Conservation (phyloP, 2,888 invertebrate species). For the Ichneumoninae sp. region DNA sequence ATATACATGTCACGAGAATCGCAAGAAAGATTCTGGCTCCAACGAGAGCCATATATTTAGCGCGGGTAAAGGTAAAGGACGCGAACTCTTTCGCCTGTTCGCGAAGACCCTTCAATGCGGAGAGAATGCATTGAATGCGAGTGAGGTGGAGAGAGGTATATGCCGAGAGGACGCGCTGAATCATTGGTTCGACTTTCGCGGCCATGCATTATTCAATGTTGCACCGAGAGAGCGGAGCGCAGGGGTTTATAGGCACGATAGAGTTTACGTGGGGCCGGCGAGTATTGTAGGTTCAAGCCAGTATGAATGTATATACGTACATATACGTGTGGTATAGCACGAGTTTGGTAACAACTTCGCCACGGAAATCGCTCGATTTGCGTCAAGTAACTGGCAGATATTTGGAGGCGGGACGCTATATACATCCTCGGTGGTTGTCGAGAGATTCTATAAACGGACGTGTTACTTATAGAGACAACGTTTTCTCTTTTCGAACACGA, state of each 20-base stretch:
- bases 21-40: constrained; percentile 23
- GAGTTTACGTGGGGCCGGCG: constrained; percentile 51
- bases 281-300: constrained; percentile 47
- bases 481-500: neutral
- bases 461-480: neutral
- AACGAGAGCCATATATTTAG: constrained; percentile 9
- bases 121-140: constrained; percentile 46
- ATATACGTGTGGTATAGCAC: constrained; percentile 36
- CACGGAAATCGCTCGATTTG: constrained; percentile 70
- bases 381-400: constrained; percentile 65
- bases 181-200: constrained; percentile 73
- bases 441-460: neutral
- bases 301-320: constrained; percentile 28
- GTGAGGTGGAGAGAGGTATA: constrained; percentile 33
- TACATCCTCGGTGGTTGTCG: constrained; percentile 8
- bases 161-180: constrained; percentile 67
- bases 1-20: neutral
- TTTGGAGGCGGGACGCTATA: constrained; percentile 48
- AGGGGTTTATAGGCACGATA: constrained; percentile 61
- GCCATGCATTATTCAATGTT: constrained; percentile 76
- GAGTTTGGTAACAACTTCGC: constrained; percentile 67
- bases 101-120: constrained; percentile 31
- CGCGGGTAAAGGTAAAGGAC: constrained; percentile 34
- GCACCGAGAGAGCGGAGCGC: constrained; percentile 50
- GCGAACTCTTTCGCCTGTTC: constrained; percentile 26